A percentile compares a stretch with the other conserved stretches of the same genome.
Conservation (phyloP, 2,113 vertebrate genomes). For the Charadrius vociferus region DNA sequence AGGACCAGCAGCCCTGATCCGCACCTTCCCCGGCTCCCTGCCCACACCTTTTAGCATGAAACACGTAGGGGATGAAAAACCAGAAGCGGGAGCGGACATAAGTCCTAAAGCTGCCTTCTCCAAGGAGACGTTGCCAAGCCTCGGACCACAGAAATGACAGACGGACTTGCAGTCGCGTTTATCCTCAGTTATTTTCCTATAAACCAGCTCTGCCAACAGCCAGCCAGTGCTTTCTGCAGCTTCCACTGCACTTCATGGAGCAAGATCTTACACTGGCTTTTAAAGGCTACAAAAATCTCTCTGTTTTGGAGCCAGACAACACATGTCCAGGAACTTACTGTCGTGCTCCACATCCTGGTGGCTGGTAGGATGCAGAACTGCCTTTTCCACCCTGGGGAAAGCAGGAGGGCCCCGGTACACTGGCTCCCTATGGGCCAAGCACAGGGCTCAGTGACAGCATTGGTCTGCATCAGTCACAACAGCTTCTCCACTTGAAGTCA, state of each 20-base stretch:
- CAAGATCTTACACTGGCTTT: conserved; percentile 33
- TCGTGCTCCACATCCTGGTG: conserved; percentile 3
- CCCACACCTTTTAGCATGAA: background rate
- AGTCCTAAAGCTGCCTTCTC: background rate
- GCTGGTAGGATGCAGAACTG: conserved; percentile 30
- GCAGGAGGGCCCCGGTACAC: accelerated
- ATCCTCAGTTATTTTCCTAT: conserved; percentile 57
- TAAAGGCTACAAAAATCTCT: conserved; percentile 58
- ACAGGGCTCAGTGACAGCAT: no score
- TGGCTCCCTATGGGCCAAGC: background rate
- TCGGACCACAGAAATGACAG: conserved; percentile 59
- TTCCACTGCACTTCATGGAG: conserved; percentile 56
- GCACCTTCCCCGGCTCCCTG: background rate
- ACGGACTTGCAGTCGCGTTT: conserved; percentile 28
- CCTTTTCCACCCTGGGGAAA: background rate
- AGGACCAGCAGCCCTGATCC: accelerated
- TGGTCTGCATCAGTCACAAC: accelerated
- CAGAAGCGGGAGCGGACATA: background rate
- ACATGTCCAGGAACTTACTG: conserved; percentile 56
- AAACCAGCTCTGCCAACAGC: conserved; percentile 50
- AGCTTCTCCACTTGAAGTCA: background rate
- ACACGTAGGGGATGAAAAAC: accelerated
- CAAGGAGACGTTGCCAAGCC: background rate
- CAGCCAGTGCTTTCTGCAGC: conserved; percentile 60
- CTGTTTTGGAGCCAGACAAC: conserved; percentile 62